A percentile compares a stretch with the other conserved stretches of the same genome.
Evolutionary conservation across 1,140 invertebrate genomes (phyloP).

Genomic region (Lasioglossum baleicum): DNA sequence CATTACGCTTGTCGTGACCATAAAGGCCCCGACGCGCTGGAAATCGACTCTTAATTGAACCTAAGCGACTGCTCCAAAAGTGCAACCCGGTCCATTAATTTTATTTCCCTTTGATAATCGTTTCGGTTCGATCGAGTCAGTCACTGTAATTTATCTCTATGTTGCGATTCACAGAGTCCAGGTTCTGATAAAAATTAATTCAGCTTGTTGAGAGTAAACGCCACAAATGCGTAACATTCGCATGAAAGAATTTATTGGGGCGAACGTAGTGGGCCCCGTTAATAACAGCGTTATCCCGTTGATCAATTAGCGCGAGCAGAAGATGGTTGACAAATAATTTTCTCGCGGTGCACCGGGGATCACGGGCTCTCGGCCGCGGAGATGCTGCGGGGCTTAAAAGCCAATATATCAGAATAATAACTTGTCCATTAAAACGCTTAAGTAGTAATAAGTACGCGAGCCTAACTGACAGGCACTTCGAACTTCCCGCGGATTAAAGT

Average conservation of each 20-base stretch:
- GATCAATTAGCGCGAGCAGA: constrained; percentile 49
- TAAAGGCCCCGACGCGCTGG: no score
- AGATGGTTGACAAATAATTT: constrained; percentile 51
- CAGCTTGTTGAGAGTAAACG: no score
- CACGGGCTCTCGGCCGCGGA: constrained; percentile 35
- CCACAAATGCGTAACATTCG: no score
- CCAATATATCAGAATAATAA: constrained; percentile 77
- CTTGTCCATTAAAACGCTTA: constrained; percentile 78
- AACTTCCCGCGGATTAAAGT: constrained; percentile 75
- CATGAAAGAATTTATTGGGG: neutral
- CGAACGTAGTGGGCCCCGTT: neutral
- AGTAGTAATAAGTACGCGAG: constrained; percentile 76
- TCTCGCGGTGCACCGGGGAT: constrained; percentile 22
- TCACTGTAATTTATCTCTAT: no score
- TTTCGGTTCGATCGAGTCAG: no score
- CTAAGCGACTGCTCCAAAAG: no score
- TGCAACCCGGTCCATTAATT: no score
- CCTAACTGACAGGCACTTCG: constrained; percentile 73
- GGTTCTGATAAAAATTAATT: no score
- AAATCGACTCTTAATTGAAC: no score
- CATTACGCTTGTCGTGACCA: neutral
- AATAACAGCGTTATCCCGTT: neutral
- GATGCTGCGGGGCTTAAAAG: constrained; percentile 65
- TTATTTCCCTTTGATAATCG: no score
- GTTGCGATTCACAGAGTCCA: no score